Conservation (phyloP, 2,797 vertebrate species). For the Pelobates cultripes region DNA sequence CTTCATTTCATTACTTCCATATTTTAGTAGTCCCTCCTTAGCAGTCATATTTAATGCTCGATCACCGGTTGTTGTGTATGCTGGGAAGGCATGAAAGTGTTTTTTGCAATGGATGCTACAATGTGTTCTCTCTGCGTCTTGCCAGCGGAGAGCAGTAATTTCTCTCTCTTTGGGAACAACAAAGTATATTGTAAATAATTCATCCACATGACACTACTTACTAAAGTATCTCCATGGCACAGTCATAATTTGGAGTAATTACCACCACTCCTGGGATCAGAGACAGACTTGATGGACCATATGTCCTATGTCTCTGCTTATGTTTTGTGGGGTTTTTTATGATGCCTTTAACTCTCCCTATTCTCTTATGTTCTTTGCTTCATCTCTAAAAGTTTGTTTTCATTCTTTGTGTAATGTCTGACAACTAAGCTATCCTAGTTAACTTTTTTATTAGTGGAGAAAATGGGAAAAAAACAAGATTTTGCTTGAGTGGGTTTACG, state of each 20-base stretch:
- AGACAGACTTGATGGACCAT: constrained; percentile 41
- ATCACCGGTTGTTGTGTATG: constrained; percentile 6
- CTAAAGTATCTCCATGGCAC: constrained; percentile 45
- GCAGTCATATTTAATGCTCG: constrained; percentile 32
- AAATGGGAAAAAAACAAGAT: too few species aligned
- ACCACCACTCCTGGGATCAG: constrained; percentile 35
- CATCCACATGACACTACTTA: constrained; percentile 1
- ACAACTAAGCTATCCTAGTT: too few species aligned
- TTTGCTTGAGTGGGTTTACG: too few species aligned
- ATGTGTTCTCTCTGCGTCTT: constrained; percentile 14
- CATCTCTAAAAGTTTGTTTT: too few species aligned
- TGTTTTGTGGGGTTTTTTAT: constrained; percentile 14
- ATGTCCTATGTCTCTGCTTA: constrained; percentile 32
- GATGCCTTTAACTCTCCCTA: neutral
- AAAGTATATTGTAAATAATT: constrained; percentile 39
- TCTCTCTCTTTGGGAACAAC: constrained; percentile 40
- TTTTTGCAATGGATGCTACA: constrained; percentile 6
- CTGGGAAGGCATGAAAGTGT: constrained; percentile 7
- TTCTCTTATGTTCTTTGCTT: too few species aligned
- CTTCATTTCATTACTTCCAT: constrained; percentile 28
- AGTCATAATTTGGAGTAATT: constrained; percentile 50
- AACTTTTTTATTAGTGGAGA: too few species aligned
- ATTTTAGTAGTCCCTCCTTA: constrained; percentile 33
- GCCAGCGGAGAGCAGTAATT: constrained; percentile 39
- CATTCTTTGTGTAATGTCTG: too few species aligned